Evolutionary conservation across 2,797 vertebrate genomes (phyloP), one percentile per base, ranked within the genome.

Genomic region (Somateria mollissima): DNA sequence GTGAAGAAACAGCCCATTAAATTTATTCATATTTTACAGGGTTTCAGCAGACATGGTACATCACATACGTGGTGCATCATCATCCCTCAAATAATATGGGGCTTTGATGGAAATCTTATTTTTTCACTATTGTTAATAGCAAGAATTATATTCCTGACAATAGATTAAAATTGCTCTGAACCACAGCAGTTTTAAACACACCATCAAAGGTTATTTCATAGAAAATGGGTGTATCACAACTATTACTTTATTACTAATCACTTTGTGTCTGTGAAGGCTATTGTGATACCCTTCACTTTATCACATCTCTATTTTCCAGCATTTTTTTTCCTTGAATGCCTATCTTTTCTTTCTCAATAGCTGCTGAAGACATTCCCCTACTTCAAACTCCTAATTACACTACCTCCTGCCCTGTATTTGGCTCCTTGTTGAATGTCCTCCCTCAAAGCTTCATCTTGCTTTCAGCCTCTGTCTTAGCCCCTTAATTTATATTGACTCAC

Each of bases 401-500:
- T 87, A 53, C 30, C 41, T 79, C n/a, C 18, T 67, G 57, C 47
- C 53, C 39, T 65, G 6, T 43, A 18, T 92, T 77, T 76, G 32
- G 19, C 34, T 84, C 34, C 25, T 73, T 76, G 10, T 49, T 76
- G 34, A 64, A 70, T 37, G n/a, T 82, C 57, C 57, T 89, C 30
- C 6, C 16, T 57, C 43, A 80, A 65, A 95, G 27, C 64, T 71
- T 74, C 22, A 28, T 74, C 41, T 80, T 85, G 17, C 53, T 87
- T 89, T 84, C 37, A 82, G 19, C 37, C 65, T 60, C 45, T 79
- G 45, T 61, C 36, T 74, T 25, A 74, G 37, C 75, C 13, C 30
- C 37, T 62, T 87, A 56, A 89, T 93, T 91, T 91, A 21, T 89
- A 58, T 41, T 87, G 88, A 93, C 53, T 92, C 64, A 36, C 62